These are phyloP conservation scores for Dryobotodes eremita DNA, from an alignment of 2,888 invertebrate species.

Conservation along the genomic window DNA sequence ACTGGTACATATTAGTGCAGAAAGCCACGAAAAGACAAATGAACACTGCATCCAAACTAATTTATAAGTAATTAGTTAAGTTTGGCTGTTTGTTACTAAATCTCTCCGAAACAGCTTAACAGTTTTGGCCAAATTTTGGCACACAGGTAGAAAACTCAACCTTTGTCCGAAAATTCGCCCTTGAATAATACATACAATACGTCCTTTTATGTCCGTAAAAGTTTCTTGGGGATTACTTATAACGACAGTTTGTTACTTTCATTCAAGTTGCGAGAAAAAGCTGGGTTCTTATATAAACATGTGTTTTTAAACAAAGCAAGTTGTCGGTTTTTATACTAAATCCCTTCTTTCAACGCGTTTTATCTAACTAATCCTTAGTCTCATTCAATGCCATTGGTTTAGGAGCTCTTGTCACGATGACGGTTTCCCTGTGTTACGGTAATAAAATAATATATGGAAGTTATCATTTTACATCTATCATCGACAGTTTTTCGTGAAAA, in stretches of 20 bases:
- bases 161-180: neutral
- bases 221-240: constrained; percentile 5
- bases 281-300: constrained; percentile 2
- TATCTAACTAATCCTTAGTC: constrained; percentile 1
- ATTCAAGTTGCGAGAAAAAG: constrained; percentile 5
- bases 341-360: neutral
- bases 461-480: neutral
- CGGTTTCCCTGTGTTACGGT: neutral
- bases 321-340: constrained; percentile 4
- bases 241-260: constrained; percentile 9
- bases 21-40: constrained; percentile 4
- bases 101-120: neutral
- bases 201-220: neutral
- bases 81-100: constrained; percentile 2
- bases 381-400: constrained; percentile 6
- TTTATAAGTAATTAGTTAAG: neutral
- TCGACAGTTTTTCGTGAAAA: neutral
- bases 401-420: neutral
- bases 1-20: neutral
- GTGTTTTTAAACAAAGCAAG: constrained; percentile 23
- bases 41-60: constrained; percentile 8
- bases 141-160: neutral
- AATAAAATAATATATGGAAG: neutral
- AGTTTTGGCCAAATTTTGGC: neutral
- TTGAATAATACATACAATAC: constrained; percentile 5